phyloP scores from a whole-genome alignment of 2,797 vertebrate genomes.

The Pipistrellus pipistrellus region DNA sequence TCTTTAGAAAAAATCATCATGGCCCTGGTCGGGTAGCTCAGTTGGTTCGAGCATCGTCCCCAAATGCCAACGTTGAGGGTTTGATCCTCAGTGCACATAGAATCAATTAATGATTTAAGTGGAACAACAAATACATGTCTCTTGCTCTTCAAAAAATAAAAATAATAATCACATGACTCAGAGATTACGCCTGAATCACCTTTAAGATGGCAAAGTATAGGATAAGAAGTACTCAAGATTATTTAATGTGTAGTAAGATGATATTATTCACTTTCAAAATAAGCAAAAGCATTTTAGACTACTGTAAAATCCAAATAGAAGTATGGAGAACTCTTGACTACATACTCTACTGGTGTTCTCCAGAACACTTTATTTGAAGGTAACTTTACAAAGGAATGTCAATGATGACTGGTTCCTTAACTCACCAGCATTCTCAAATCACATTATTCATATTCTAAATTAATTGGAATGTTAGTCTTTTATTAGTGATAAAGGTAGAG shows the following conservation, averaged over 20 bases:
- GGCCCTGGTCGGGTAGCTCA: background rate
- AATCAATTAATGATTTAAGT: background rate
- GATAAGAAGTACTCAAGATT: conserved; percentile 33
- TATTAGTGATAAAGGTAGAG: conserved; percentile 14
- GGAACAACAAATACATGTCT: background rate
- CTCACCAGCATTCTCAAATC: conserved; percentile 17
- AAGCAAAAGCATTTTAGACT: conserved; percentile 5
- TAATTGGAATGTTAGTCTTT: conserved; percentile 25
- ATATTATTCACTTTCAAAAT: conserved; percentile 44
- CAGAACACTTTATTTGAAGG: conserved; percentile 10
- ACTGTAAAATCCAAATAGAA: conserved; percentile 48
- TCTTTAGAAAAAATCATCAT: background rate
- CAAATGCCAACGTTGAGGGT: background rate
- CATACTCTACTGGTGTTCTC: background rate
- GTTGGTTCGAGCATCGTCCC: background rate
- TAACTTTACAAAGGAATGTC: conserved; percentile 38
- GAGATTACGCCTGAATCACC: conserved; percentile 20
- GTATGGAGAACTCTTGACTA: background rate
- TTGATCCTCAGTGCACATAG: background rate
- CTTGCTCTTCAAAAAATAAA: background rate
- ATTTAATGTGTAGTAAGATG: conserved; percentile 7
- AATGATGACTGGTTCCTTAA: conserved; percentile 9
- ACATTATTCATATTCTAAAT: conserved; percentile 42
- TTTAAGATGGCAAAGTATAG: conserved; percentile 52
- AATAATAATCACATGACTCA: conserved; percentile 1